Conservation (phyloP, 2,888 invertebrate genomes). For the Tanypteryx hageni region DNA sequence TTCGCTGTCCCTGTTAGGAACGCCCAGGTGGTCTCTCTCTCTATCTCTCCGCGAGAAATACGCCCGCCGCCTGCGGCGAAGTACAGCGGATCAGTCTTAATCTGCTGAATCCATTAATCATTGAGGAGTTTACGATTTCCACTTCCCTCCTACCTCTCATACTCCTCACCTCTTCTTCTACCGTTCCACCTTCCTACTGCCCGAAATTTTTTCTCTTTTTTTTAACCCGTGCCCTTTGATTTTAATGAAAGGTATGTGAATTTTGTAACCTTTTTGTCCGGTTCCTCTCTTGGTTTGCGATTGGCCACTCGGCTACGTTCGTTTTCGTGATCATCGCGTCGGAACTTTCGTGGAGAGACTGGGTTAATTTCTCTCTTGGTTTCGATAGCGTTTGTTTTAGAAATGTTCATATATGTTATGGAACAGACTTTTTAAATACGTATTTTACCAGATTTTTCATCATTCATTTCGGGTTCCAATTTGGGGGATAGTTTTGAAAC, state of each 20-base stretch:
- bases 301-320: too few species aligned
- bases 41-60: not conserved
- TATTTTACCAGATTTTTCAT: too few species aligned
- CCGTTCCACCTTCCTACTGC: not conserved
- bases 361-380: too few species aligned
- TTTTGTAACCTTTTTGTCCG: not conserved
- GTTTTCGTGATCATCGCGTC: too few species aligned
- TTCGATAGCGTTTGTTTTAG: too few species aligned
- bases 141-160: too few species aligned
- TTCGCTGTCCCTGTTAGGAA: not conserved
- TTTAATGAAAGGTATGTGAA: not conserved
- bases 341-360: too few species aligned
- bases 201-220: not conserved
- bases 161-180: not conserved
- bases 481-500: too few species aligned
- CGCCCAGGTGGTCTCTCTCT: not conserved
- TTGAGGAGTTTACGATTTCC: constrained; percentile 8
- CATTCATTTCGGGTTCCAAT: too few species aligned
- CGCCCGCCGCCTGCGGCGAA: constrained; percentile 1
- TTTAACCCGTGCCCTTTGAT: not conserved
- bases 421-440: too few species aligned
- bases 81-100: constrained; percentile 47
- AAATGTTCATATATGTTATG: too few species aligned
- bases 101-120: constrained; percentile 61
- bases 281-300: not conserved